Evolutionary conservation across 2,888 invertebrate genomes (phyloP).

Genomic region (Colletes collaris): DNA sequence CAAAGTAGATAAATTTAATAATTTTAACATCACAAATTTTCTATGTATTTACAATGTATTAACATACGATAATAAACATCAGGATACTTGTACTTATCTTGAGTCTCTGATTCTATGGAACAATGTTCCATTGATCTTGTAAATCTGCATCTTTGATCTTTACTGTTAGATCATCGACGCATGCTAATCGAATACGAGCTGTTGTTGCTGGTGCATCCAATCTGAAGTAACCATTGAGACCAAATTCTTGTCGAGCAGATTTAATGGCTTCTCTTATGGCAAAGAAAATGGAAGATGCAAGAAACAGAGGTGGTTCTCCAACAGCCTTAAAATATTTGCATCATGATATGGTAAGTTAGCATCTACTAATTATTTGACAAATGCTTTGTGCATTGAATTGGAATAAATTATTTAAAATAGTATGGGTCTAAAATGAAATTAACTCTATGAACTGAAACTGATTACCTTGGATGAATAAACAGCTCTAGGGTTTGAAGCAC

Average conservation of each 20-base stretch:
- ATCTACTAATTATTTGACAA: background rate
- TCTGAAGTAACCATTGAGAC: slow-evolving; percentile 85
- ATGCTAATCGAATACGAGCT: slow-evolving; percentile 94
- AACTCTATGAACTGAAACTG: background rate
- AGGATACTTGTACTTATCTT: background rate
- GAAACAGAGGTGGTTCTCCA: slow-evolving; percentile 97
- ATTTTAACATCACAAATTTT: background rate
- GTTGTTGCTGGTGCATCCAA: slow-evolving; percentile 94
- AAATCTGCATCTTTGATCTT: slow-evolving; percentile 81
- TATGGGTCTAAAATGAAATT: too few species aligned
- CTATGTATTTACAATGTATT: slow-evolving; percentile 9
- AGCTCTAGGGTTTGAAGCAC: slow-evolving; percentile 94
- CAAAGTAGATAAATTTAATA: too few species aligned
- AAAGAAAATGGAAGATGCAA: slow-evolving; percentile 94
- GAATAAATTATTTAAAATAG: background rate
- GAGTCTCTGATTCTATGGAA: slow-evolving; percentile 58
- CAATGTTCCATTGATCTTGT: slow-evolving; percentile 72
- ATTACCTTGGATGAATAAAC: slow-evolving; percentile 97
- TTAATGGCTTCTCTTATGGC: slow-evolving; percentile 95
- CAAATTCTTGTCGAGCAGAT: slow-evolving; percentile 90
- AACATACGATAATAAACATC: slow-evolving; percentile 4
- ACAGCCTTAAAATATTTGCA: slow-evolving; percentile 88
- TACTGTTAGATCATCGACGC: slow-evolving; percentile 91
- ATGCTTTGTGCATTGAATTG: background rate
- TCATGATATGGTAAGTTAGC: background rate